Conservation (phyloP, 2,888 invertebrate species). For the Lepidocyrtinus sp. region DNA sequence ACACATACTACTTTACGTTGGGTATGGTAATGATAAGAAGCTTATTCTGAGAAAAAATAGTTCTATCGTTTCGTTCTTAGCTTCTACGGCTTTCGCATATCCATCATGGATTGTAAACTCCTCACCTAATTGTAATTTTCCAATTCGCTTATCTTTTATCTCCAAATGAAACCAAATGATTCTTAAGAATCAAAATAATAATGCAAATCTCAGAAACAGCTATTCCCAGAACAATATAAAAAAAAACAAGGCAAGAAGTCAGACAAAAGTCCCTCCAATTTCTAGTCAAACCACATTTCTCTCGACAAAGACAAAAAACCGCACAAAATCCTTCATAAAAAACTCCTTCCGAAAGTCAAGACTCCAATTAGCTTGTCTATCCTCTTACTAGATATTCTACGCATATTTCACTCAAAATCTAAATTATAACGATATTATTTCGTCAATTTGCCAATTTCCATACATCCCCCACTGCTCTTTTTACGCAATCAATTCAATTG, state of each 20-base stretch:
- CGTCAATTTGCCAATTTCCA: constrained; percentile 50
- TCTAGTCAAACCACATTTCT: not conserved
- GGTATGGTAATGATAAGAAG: too few species aligned
- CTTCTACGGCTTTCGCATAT: not conserved
- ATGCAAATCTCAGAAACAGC: constrained; percentile 2
- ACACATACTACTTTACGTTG: too few species aligned
- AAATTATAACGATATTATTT: constrained; percentile 34
- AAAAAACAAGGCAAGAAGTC: not conserved
- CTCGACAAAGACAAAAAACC: constrained; percentile 2
- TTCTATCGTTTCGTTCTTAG: too few species aligned
- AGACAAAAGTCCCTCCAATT: constrained; percentile 13
- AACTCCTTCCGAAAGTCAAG: not conserved
- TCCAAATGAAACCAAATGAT: constrained; percentile 6
- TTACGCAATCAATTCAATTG: constrained; percentile 17
- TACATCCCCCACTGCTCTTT: not conserved
- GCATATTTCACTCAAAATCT: not conserved
- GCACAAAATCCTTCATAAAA: not conserved
- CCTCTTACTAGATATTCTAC: not conserved
- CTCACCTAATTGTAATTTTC: not conserved
- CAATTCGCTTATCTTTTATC: not conserved
- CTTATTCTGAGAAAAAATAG: not conserved
- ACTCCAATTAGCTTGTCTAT: constrained; percentile 2
- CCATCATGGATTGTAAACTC: too few species aligned
- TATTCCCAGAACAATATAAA: constrained; percentile 13
- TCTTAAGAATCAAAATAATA: not conserved